Evolutionary conservation across 2,888 invertebrate species (phyloP), one percentile per base, ranked within the genome.

Genomic region (Melipona bicolor): DNA sequence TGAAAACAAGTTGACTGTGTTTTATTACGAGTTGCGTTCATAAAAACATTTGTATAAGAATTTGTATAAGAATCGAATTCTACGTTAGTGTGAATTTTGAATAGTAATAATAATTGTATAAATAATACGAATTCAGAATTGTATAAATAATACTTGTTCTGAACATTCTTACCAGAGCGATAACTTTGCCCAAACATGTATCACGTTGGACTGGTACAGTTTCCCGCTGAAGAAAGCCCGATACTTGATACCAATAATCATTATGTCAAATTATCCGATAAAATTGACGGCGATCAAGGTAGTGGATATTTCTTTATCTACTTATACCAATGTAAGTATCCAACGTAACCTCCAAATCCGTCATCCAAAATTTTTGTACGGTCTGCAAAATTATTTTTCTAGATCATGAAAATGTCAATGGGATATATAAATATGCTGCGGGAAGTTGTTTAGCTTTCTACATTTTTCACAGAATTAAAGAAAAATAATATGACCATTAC

Each of bases 271-370:
- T 68, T 77, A 69, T 75, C 86, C 91, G 0, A 68, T 81, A 0
- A 88, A 84, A 83, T 76, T 92, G 2, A 88, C 90, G 0, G 91
- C 91, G 11, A 88, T 85, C 0, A 89, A 86, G 71, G 85, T 92
- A 62, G 56, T 91, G 24, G 87, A 90, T 13, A 79, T 92, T 54
- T 91, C 91, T 3, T 67, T 91, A 13, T 52, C 54, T 13, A 88
- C 81, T 50, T 92, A 91, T 24, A 83, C 85, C 49, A 76, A 83
- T 13, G 91, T 92, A 61, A 88, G 88, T 90, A 80, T 43, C 43
- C 9, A 43, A 9, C 9, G 9, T 43, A 43, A 43, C 43, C 9
- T 43, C 43, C 43, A 43, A 43, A 43, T 43, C 43, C 9, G 43
- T 43, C 43, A 43, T 43, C 9, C 11, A 32, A 24, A 11, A 32